A percentile compares a stretch with the other conserved stretches of the same genome.
These are phyloP conservation scores for Trichogramma pretiosum DNA, from an alignment of 1,140 invertebrate species.

Conservation along the genomic window DNA sequence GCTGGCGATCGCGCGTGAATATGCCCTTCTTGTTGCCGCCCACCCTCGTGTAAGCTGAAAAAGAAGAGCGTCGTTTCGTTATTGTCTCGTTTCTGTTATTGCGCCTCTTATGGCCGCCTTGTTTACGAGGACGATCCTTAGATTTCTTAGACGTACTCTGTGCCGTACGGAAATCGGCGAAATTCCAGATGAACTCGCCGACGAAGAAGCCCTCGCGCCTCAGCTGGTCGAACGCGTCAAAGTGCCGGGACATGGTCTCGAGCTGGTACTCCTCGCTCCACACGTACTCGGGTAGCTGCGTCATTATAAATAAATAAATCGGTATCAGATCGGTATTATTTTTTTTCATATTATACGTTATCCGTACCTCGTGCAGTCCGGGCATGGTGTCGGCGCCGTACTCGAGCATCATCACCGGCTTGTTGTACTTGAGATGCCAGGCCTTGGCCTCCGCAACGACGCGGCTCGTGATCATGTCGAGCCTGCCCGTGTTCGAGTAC, in stretches of 20 bases:
- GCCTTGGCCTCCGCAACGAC: conserved; percentile 67
- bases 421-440: conserved; percentile 77
- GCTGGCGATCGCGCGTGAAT: conserved; percentile 78
- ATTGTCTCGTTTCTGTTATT: too few relatives aligned
- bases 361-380: conserved; percentile 62
- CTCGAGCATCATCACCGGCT: conserved; percentile 88
- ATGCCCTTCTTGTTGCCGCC: conserved; percentile 88
- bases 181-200: conserved; percentile 98
- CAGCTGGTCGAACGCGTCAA: conserved; percentile 82
- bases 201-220: conserved; percentile 71
- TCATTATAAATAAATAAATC: neutral
- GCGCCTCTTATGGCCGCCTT: too few relatives aligned
- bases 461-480: conserved; percentile 64
- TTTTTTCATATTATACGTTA: neutral
- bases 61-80: conserved; percentile 5
- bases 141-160: conserved; percentile 56
- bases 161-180: conserved; percentile 77
- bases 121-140: too few relatives aligned
- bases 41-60: conserved; percentile 60
- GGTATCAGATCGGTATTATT: neutral
- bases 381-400: conserved; percentile 90
- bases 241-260: conserved; percentile 73
- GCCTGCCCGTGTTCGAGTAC: conserved; percentile 77
- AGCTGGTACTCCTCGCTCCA: conserved; percentile 95
- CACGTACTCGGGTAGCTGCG: conserved; percentile 69